Base-by-base conservation (phyloP, 64 coral and sea anemone genomes). In the Montipora efflorescens region DNA sequence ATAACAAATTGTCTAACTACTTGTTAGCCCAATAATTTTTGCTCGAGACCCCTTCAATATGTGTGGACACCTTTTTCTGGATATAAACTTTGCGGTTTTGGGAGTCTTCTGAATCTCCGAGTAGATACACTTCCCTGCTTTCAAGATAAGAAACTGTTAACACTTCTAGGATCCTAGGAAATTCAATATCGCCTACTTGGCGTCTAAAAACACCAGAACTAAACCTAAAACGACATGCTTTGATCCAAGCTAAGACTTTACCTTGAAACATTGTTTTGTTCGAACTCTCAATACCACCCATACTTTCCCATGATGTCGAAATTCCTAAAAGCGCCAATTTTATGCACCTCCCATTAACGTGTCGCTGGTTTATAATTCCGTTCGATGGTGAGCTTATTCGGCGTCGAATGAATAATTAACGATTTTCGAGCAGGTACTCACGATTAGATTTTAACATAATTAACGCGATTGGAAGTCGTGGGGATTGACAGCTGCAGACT, bases 231-330 rank as follows among this genome's bases (percentile, higher is more conserved):
- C 5, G 20, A 15, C 14, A 15, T 71, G 12, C 21, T 14, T 6
- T 43, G 4, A 7, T 8, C 9, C 2, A 3, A 82, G 12, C 23
- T 11, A 46, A 70, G 4, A 48, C 19, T 64, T 20, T 85, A 85
- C 82, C 82, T 85, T 85, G 82, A 85, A 85, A 85, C 82, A 85
- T 85, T 71, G 82, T 85, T 50, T 85, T 85, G 62, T 85, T 67
- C 1, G 82, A 85, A 36, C 82, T 85, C 48, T 71, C 82, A 85
- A 18, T 44, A 14, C 66, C 47, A 49, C 82, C 82, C 82, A 85
- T 85, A 4, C 82, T 49, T 67, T 50, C 16, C 62, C 82, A 85
- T 85, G 62, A 70, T 85, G 82, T 71, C 66, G 62, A 57, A 46
- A 67, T 25, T 67, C 28, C 67, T 64, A 57, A 25, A 47, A 83